Base-by-base conservation (phyloP, 2,888 invertebrate species). In the Scaeva pyrastri region DNA sequence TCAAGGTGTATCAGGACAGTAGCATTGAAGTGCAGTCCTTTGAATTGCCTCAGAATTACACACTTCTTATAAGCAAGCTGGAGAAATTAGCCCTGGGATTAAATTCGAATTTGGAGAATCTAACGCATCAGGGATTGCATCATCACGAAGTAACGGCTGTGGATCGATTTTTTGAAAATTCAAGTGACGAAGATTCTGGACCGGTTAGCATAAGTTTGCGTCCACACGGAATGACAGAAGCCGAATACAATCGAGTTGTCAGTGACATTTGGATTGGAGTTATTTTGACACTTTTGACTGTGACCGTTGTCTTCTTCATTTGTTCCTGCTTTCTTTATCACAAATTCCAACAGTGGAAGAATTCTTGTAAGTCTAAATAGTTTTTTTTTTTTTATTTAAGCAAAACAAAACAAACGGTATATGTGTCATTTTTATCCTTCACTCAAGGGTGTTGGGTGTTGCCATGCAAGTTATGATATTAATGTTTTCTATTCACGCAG, bases 241-340 rank as follows among this genome's bases (percentile, higher is more conserved):
- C 91, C 7, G 93, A 93, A 86, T 94, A 94, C 88, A 93, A 94
- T 75, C 93, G 94, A 83, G 94, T 94, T 84, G 92, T 94, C 78
- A 94, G 94, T 72, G 95, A 95, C 89, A 93, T 95, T 72, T 95
- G 95, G 95, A 94, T 95, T 64, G 94, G 94, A 8, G 93, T 94
- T 52, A 94, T 94, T 19, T 90, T 95, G 16, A 94, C 94, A 39
- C 91, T 95, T 52, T 93, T 95, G 90, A 94, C 94, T 75, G 92
- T 94, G 23, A 94, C 94, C 89, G 94, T 94, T 90, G 93, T 95
- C 74, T 94, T 94, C 90, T 94, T 94, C 89, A 94, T 95, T 90
- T 95, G 94, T 89, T 93, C 94, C 72, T 95, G 95, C 90, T 93
- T 95, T 83, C 90, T 95, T 36, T 95, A 94, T 89, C 94, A 95